These are phyloP conservation scores for Forbesichthys agassizii DNA, from an alignment of 2,113 vertebrate species.

Conservation along the genomic window DNA sequence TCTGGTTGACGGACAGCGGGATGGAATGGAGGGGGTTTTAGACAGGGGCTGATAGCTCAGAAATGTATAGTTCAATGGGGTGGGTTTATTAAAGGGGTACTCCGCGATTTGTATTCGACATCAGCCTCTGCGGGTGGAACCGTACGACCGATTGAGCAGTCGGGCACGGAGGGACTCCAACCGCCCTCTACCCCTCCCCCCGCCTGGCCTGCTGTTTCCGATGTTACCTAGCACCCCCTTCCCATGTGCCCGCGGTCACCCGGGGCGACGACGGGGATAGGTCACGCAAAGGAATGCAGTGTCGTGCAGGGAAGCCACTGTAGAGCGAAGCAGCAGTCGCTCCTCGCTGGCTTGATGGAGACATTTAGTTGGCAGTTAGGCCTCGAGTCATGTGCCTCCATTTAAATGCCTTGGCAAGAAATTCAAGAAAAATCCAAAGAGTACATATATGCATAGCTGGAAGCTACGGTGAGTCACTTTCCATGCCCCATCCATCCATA, in stretches of 20 bases:
- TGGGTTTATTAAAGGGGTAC: not conserved
- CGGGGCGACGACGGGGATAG: not conserved
- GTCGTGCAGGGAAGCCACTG: conserved; percentile 33
- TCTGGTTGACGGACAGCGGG: conserved; percentile 41
- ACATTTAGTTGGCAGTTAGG: conserved; percentile 55
- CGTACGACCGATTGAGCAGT: too few species aligned
- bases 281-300: not conserved
- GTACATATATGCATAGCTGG: too few species aligned
- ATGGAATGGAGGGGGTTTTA: not conserved
- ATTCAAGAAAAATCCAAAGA: conserved; percentile 19
- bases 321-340: conserved; percentile 18
- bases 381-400: conserved; percentile 64
- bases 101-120: not conserved
- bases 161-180: not conserved
- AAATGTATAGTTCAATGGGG: not conserved
- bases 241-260: not conserved
- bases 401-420: conserved; percentile 63
- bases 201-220: too few species aligned
- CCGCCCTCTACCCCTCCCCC: not conserved
- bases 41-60: not conserved
- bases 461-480: too few species aligned
- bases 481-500: too few species aligned
- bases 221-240: too few species aligned
- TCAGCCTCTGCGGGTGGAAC: too few species aligned
- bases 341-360: conserved; percentile 40